Conservation (phyloP, 1,140 invertebrate genomes). For the Aphaenogaster floridana region DNA sequence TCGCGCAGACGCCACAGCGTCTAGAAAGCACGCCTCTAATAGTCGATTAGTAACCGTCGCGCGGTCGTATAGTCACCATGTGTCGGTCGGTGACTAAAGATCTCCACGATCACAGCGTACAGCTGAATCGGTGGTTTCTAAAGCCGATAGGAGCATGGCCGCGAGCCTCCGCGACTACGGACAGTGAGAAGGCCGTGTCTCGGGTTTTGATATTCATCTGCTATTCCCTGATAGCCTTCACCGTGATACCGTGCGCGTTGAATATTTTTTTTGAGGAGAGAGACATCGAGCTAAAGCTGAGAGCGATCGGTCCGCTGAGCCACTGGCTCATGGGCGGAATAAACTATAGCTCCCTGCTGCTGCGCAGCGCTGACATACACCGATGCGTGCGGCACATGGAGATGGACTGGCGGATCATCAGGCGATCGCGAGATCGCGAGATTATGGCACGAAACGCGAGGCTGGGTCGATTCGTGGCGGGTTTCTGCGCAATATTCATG, state of each 20-base stretch:
- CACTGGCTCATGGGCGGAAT: constrained; percentile 46
- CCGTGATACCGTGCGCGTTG: constrained; percentile 20
- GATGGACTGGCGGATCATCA: constrained; percentile 60
- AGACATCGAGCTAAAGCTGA: constrained; percentile 16
- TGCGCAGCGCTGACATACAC: constrained; percentile 37
- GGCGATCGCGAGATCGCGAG: constrained; percentile 43
- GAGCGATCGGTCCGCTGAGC: constrained; percentile 42
- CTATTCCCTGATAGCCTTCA: constrained; percentile 20
- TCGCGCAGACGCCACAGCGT: constrained; percentile 38
- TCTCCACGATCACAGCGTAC: constrained; percentile 33
- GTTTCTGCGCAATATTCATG: constrained; percentile 66
- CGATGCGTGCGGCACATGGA: constrained; percentile 61
- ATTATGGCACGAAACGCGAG: constrained; percentile 63
- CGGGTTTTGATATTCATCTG: constrained; percentile 7
- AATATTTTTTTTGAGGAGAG: constrained; percentile 37
- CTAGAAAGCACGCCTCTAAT: not conserved
- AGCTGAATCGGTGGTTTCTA: constrained; percentile 58
- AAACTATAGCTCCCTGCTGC: constrained; percentile 48
- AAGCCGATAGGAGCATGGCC: constrained; percentile 62
- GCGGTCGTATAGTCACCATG: constrained; percentile 2
- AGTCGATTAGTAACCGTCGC: constrained; percentile 31
- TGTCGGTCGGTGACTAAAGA: constrained; percentile 37
- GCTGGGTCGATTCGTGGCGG: constrained; percentile 55
- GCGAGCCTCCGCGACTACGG: not conserved
- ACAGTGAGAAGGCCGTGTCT: not conserved